These are phyloP conservation scores for Ciona savignyi DNA, from an alignment of 23 tunicate genomes.

Conservation along the genomic window DNA sequence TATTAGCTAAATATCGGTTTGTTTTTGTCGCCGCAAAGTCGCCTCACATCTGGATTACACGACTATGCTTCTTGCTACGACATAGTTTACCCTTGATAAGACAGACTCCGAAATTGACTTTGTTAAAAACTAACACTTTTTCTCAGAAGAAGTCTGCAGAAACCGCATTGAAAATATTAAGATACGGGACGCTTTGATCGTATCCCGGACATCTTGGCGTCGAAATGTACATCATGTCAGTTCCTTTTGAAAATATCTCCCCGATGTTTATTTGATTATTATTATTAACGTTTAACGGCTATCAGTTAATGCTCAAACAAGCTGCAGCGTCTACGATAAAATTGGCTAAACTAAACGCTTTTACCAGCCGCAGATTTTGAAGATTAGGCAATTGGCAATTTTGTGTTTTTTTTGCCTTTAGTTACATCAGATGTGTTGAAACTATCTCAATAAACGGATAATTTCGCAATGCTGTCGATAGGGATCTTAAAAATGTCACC, in stretches of 20 bases:
- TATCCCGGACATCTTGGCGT: neutral
- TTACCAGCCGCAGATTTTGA: neutral
- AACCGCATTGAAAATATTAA: neutral
- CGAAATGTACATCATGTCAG: neutral
- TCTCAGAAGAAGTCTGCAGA: neutral
- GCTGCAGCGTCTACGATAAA: neutral
- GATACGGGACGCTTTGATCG: neutral
- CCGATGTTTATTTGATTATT: neutral
- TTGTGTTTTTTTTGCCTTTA: neutral
- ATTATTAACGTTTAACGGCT: neutral
- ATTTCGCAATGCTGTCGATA: neutral
- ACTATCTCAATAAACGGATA: neutral
- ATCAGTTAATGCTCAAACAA: neutral
- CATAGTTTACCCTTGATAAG: neutral
- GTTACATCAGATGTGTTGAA: too few species aligned
- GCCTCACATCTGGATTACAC: neutral
- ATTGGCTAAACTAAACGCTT: neutral
- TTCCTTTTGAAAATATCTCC: neutral
- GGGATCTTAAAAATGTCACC: neutral
- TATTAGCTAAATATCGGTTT: too few species aligned
- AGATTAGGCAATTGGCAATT: conserved; percentile 1
- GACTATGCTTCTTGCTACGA: neutral
- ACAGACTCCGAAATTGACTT: neutral
- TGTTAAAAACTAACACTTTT: neutral
- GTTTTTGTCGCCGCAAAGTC: neutral